These are phyloP conservation scores for Pantherophis alleghaniensis DNA, from an alignment of 2,797 vertebrate genomes.

Conservation along the genomic window DNA sequence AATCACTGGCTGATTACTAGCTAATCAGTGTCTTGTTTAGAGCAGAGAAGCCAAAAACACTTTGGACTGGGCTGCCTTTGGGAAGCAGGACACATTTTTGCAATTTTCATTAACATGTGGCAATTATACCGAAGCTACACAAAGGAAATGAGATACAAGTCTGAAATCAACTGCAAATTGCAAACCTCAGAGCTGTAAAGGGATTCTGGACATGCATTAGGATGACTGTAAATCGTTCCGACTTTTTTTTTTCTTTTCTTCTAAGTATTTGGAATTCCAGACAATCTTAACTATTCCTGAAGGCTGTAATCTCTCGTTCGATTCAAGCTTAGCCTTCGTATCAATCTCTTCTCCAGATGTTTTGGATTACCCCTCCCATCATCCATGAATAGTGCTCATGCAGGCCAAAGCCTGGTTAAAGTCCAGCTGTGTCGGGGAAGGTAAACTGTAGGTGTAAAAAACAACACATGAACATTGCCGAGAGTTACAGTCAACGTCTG, in stretches of 20 bases:
- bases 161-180: constrained; percentile 15
- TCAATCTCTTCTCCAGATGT: background rate
- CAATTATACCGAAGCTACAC: background rate
- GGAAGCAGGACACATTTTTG: constrained; percentile 37
- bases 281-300: background rate
- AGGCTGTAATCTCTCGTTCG: background rate
- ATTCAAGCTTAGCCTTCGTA: background rate
- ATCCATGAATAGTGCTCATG: background rate
- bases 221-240: background rate
- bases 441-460: background rate
- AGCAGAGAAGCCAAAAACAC: constrained; percentile 67
- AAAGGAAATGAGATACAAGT: accelerated
- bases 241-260: background rate
- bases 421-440: background rate
- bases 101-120: accelerated
- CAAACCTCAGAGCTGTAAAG: background rate
- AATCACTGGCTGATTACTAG: constrained; percentile 72
- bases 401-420: background rate
- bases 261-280: background rate
- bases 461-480: background rate
- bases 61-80: constrained; percentile 63
- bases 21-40: constrained; percentile 76
- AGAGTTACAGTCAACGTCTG: no score
- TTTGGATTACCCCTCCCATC: background rate
- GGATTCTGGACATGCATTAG: background rate